Conservation (phyloP, 1,140 invertebrate genomes). For the Saccostrea cuccullata region DNA sequence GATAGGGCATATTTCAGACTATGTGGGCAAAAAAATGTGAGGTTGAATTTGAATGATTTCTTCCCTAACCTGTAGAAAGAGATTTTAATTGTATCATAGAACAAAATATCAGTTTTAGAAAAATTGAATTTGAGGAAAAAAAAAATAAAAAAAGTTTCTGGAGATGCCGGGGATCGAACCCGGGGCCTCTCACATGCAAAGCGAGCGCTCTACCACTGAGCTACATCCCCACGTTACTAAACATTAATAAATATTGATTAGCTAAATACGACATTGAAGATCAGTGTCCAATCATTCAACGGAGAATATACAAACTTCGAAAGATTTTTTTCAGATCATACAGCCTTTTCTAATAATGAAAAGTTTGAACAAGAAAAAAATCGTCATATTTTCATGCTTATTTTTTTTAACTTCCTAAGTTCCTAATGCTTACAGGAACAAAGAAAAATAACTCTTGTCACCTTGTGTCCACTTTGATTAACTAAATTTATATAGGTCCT, state of each 20-base stretch:
- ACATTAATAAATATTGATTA: not conserved
- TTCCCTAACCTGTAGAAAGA: too few species aligned
- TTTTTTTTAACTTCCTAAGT: too few species aligned
- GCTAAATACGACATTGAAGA: not conserved
- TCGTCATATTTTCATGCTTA: too few species aligned
- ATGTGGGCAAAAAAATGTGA: too few species aligned
- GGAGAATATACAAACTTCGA: not conserved
- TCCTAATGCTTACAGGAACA: not conserved
- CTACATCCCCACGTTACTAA: conserved; percentile 83
- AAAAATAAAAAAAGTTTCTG: conserved; percentile 2
- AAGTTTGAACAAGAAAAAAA: not conserved
- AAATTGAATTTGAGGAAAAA: not conserved
- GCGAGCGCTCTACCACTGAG: conserved; percentile 94
- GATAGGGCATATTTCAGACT: too few species aligned
- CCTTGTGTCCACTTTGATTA: not conserved
- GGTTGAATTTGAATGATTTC: too few species aligned
- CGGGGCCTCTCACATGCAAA: conserved; percentile 95
- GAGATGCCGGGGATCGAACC: conserved; percentile 87
- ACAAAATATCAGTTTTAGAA: too few species aligned
- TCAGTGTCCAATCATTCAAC: too few species aligned
- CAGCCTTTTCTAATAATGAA: not conserved
- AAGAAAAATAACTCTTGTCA: not conserved
- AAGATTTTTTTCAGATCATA: not conserved
- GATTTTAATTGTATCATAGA: too few species aligned
- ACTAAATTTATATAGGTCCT: too few species aligned